Evolutionary conservation across 2,797 vertebrate species (phyloP), one percentile per base, ranked within the genome.

Genomic region (Myripristis murdjan): DNA sequence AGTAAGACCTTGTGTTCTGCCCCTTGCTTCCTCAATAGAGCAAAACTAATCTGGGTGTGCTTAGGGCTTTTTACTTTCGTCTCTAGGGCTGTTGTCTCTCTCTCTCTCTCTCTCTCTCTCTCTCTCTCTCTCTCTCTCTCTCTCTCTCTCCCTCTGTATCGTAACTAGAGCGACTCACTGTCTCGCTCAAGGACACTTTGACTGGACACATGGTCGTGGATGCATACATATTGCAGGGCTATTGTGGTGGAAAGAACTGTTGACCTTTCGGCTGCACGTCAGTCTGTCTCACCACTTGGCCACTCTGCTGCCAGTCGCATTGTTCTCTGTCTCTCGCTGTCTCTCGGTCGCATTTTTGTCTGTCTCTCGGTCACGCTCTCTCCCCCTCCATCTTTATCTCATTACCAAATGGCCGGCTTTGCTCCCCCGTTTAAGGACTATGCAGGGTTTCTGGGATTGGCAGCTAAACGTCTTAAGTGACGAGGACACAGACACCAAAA

Each of bases 21-120:
- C 85, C 84, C 87, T 88, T 89, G 85, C 86, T 72, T 89, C 73
- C 71, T 88, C 89, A 91, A 89, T 86, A 89, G 91, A 86, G 86
- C 89, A 88, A 64, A 84, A 75, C 89, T 92, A 92, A 92, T 91
- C 90, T 83, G 81, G 70, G 52, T 70, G 53, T 78, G 77, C 72
- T 85, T 63, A 70, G 54, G 69, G 59, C 68, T 41, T 82, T 77
- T 60, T 73, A n/a, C 67, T 75, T 44, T 70, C 52, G n/a, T 23
- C 77, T 79, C 70, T 56, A n/a, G 12, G 64, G 75, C 52, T 73
- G 33, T 57, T 28, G 2, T 23, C 5, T 51, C 24, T 4, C 22
- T 10, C 41, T 37, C 22, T 20, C 12, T 48, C 33, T 61, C 24
- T 35, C 28, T 15, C 22, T 16, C 20, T 12, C 64, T 33, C 15